Evolutionary conservation across 2,113 vertebrate species (phyloP).

Genomic region (Panthera leo): DNA sequence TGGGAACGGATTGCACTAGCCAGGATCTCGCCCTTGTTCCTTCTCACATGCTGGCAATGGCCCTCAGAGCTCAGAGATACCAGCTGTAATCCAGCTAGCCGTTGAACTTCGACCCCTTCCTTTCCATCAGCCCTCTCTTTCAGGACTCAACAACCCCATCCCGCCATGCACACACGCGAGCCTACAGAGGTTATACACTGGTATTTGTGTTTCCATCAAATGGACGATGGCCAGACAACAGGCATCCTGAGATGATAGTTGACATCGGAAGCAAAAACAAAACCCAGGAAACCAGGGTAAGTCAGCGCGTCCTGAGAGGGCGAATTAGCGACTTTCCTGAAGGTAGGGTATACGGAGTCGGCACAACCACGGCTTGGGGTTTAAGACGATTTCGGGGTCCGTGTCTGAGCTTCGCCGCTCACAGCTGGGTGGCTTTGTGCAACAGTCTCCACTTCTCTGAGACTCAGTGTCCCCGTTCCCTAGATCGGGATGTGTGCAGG

Average conservation of each 20-base stretch:
- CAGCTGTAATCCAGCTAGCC: background rate
- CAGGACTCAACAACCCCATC: background rate
- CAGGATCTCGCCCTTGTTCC: background rate
- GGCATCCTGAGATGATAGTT: no score
- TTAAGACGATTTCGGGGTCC: background rate
- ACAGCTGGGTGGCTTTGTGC: background rate
- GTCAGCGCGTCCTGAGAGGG: background rate
- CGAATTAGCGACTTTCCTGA: background rate
- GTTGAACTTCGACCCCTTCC: background rate
- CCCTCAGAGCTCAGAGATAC: background rate
- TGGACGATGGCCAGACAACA: background rate
- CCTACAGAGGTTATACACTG: fast-evolving
- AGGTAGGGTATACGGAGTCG: background rate
- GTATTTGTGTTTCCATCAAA: background rate
- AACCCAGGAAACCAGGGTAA: background rate
- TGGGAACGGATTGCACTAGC: background rate
- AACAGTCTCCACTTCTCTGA: background rate
- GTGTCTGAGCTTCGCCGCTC: no score
- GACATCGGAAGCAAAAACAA: background rate
- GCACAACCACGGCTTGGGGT: background rate
- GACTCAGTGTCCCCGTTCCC: background rate
- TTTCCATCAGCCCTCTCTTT: background rate
- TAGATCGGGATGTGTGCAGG: background rate
- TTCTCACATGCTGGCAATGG: background rate
- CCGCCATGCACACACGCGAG: no score